Evolutionary conservation across 2,797 vertebrate species (phyloP).

Genomic region (Trachops cirrhosus): DNA sequence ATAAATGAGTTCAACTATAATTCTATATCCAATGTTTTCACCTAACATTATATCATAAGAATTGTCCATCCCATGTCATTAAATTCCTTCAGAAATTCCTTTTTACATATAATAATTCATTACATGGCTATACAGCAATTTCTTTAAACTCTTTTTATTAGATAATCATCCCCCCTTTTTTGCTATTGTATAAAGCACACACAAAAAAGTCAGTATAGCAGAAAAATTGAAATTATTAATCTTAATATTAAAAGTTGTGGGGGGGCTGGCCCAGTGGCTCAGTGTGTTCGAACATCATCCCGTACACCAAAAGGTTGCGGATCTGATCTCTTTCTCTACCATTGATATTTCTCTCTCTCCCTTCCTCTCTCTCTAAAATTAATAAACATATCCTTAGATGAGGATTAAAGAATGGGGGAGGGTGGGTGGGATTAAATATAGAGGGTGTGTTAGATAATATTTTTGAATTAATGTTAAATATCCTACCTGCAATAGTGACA

Average conservation of each 20-base stretch:
- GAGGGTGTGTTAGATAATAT: not conserved
- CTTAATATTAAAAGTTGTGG: not conserved
- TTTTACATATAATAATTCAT: not conserved
- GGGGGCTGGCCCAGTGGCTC: not conserved
- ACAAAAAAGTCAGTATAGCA: not conserved
- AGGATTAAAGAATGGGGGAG: not conserved
- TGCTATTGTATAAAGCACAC: not conserved
- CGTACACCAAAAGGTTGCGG: not conserved
- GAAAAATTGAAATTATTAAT: not conserved
- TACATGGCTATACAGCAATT: not conserved
- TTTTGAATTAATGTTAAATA: not conserved
- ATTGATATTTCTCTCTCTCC: not conserved
- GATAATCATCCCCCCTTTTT: not conserved
- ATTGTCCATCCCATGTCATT: not conserved
- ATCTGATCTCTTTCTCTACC: not conserved
- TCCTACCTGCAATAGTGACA: not conserved
- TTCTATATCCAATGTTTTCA: not conserved
- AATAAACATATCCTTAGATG: not conserved
- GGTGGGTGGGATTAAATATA: not conserved
- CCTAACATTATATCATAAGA: not conserved
- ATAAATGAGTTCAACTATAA: not conserved
- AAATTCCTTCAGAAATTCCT: not conserved
- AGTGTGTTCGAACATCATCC: not conserved
- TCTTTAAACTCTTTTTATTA: not conserved
- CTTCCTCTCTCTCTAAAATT: not conserved